A percentile compares a stretch with the other conserved stretches of the same genome.
Evolutionary conservation across 2,797 vertebrate species (phyloP).

Genomic region (Urosaurus nigricauda): DNA sequence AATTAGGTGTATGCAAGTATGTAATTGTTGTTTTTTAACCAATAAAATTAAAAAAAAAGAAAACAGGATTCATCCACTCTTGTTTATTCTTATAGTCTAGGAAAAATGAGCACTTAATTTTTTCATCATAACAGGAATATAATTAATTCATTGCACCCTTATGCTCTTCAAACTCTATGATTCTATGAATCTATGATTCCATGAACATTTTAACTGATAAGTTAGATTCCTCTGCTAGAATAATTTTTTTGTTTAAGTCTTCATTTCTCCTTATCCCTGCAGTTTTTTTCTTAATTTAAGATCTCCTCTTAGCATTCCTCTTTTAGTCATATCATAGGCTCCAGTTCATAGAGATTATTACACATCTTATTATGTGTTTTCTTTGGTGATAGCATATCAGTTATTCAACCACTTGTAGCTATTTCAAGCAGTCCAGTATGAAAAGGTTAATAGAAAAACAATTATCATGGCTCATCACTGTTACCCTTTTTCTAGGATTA

Average conservation of each 20-base stretch:
- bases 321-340: not conserved
- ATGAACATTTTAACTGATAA: not conserved
- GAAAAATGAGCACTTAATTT: too few relatives aligned
- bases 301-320: not conserved
- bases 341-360: not conserved
- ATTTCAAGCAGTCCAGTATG: constrained; percentile 28
- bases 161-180: too few relatives aligned
- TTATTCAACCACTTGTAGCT: constrained; percentile 25
- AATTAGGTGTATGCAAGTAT: too few relatives aligned
- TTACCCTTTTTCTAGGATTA: not conserved
- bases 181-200: too few relatives aligned
- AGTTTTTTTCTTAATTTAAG: constrained; percentile 4
- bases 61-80: too few relatives aligned
- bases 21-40: too few relatives aligned
- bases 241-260: not conserved
- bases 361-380: not conserved
- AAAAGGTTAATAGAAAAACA: constrained; percentile 24
- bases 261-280: not conserved
- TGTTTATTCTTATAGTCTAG: too few relatives aligned
- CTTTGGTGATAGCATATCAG: constrained; percentile 28
- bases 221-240: not conserved
- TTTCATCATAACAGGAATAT: not conserved
- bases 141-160: not conserved
- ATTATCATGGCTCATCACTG: not conserved
- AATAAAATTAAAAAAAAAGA: too few relatives aligned